Evolutionary conservation across 2,797 vertebrate species (phyloP).

Genomic region (Tachyglossus aculeatus): DNA sequence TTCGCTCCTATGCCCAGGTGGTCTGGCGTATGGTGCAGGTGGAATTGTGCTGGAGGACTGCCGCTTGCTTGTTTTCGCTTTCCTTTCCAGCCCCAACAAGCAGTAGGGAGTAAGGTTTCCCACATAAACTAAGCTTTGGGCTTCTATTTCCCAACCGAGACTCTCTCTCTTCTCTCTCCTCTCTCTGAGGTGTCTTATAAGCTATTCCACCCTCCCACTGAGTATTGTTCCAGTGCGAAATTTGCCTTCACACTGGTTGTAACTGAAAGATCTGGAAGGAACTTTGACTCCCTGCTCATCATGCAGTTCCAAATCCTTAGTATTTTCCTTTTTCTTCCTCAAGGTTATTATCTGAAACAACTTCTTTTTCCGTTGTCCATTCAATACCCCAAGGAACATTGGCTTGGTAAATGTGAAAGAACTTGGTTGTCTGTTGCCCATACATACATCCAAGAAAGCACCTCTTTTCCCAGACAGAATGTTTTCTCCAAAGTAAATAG

Average conservation of each 20-base stretch:
- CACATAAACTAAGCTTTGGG: too few species aligned
- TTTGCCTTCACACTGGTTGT: neutral
- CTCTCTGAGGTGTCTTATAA: too few species aligned
- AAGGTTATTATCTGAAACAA: conserved; percentile 10
- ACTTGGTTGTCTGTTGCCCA: conserved; percentile 43
- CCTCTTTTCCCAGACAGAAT: conserved; percentile 23
- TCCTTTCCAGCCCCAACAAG: too few species aligned
- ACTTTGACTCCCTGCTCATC: neutral
- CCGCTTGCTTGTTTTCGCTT: too few species aligned
- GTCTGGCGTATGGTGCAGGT: too few species aligned
- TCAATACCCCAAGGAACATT: conserved; percentile 30
- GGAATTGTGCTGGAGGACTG: too few species aligned
- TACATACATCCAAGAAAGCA: conserved; percentile 12
- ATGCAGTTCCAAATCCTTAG: neutral
- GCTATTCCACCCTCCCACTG: neutral
- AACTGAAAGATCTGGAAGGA: neutral
- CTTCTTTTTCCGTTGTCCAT: conserved; percentile 38
- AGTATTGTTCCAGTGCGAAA: neutral
- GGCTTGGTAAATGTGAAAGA: conserved; percentile 35
- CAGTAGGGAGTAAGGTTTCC: too few species aligned
- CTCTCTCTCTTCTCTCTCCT: too few species aligned
- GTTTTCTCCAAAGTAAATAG: neutral
- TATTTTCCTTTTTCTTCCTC: neutral
- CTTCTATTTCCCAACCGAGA: too few species aligned
- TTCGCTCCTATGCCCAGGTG: too few species aligned